Conservation (phyloP, 2,113 vertebrate species). For the Crotalus horridus region DNA sequence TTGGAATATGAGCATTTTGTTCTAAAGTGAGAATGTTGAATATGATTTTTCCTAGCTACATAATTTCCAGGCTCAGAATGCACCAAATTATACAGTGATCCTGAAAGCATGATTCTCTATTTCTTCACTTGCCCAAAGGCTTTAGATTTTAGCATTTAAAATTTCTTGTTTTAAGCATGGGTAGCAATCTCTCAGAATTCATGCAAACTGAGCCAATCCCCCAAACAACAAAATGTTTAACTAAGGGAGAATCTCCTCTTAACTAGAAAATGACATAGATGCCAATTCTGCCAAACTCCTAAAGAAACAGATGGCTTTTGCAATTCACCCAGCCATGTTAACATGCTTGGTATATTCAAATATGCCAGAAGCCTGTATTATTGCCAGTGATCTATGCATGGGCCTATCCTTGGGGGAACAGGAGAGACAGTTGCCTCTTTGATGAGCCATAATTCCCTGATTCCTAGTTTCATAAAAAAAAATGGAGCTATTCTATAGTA, state of each 20-base stretch:
- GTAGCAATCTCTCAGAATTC: neutral
- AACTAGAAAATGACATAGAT: neutral
- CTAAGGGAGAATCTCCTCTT: neutral
- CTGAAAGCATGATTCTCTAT: neutral
- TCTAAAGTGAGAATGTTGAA: neutral
- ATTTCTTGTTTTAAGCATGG: neutral
- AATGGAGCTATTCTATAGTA: neutral
- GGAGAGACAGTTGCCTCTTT: neutral
- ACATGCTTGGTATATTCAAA: neutral
- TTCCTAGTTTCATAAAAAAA: neutral
- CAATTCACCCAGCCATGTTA: neutral
- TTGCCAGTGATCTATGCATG: neutral
- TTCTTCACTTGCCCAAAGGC: neutral
- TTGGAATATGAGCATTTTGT: neutral
- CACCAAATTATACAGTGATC: neutral
- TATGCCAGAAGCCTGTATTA: neutral
- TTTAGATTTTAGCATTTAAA: neutral
- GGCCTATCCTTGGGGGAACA: neutral
- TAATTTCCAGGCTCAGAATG: neutral
- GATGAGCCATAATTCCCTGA: neutral
- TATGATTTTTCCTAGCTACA: neutral
- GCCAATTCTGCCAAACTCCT: neutral
- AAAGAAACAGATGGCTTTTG: neutral
- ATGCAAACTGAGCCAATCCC: neutral
- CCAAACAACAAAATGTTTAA: neutral